A percentile compares a stretch with the other conserved stretches of the same genome.
phyloP scores from a whole-genome alignment of 1,140 invertebrate genomes.

The Drosophila athabasca region DNA sequence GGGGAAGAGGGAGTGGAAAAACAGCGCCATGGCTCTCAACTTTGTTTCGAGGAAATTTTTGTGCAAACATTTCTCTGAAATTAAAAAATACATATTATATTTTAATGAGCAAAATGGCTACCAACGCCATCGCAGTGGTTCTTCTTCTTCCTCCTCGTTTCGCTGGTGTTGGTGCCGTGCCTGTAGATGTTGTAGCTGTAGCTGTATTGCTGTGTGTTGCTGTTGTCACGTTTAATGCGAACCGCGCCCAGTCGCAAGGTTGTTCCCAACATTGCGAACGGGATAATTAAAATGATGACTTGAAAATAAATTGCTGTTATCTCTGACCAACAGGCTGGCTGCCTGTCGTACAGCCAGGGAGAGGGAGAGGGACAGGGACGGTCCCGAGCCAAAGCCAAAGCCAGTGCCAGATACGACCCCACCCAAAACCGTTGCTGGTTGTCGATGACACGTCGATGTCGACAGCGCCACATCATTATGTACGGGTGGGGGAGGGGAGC shows the following conservation, averaged over 20 bases:
- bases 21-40: constrained; percentile 52
- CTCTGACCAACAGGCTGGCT: constrained; percentile 81
- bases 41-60: constrained; percentile 83
- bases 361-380: too few species aligned
- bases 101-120: constrained; percentile 83
- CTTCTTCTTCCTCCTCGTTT: background rate
- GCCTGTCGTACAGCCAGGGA: too few species aligned
- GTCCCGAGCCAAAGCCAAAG: background rate
- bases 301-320: constrained; percentile 83
- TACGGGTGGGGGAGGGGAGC: constrained; percentile 3
- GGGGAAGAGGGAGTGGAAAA: background rate
- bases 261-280: constrained; percentile 71
- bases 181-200: constrained; percentile 32
- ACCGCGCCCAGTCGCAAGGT: constrained; percentile 72
- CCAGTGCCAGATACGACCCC: constrained; percentile 12
- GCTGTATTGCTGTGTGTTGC: constrained; percentile 16
- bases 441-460: constrained; percentile 80
- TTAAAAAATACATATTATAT: constrained; percentile 84
- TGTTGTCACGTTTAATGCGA: constrained; percentile 76
- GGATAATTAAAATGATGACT: constrained; percentile 84
- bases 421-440: constrained; percentile 49
- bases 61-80: constrained; percentile 83
- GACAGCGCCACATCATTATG: constrained; percentile 73
- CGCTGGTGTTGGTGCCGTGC: constrained; percentile 10
- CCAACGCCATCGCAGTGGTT: constrained; percentile 11